Base-by-base conservation (phyloP, 64 coral and sea anemone genomes). In the Actinia tenebrosa region DNA sequence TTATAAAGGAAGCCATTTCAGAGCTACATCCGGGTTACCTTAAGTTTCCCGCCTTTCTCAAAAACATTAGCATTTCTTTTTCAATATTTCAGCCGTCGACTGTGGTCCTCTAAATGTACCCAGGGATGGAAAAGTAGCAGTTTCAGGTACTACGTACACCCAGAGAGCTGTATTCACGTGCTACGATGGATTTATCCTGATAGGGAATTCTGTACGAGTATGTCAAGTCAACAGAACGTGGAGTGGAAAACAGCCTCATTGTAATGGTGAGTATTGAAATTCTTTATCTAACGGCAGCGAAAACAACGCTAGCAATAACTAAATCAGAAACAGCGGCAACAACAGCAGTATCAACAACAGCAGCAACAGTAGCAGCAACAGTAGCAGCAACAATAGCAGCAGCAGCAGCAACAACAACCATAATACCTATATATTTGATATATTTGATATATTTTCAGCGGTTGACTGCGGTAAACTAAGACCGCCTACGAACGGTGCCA, bases 141-240 rank as follows among this genome's bases (percentile, higher is more conserved):
- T 55, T 3, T 42, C 54, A 7, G 10, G 19, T 2, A 92, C 91
- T 37, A 88, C 80, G 2, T 92, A 45, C 60, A 71, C 91, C 4
- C 59, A 92, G 55, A 77, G 47, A 64, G 45, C 75, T 11, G 14
- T 54, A 10, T 92, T 84, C 26, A 78, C 77, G n/a, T 93, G 92
- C 87, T 55, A 89, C 64, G 56, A 89, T 56, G 92, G 92, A 5
- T 93, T 87, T 58, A 6, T 64, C n/a, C 23, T 93, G 50, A 86
- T 22, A 8, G 87, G 87, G 1, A 85, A 81, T 50, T 26, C 54
- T 64, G 63, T 77, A 23, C 78, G 78, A 60, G 54, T 47, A 45
- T 94, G 92, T 59, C 62, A 84, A 17, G 86, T 89, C 7, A 86
- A 88, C 86, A 86, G 80, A 26, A 85, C 7, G 10, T 95, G 93